Percentiles rank a stretch among this genome's conserved stretches.
phyloP scores from a whole-genome alignment of 2,888 invertebrate genomes.

The Oeneis ivallda region DNA sequence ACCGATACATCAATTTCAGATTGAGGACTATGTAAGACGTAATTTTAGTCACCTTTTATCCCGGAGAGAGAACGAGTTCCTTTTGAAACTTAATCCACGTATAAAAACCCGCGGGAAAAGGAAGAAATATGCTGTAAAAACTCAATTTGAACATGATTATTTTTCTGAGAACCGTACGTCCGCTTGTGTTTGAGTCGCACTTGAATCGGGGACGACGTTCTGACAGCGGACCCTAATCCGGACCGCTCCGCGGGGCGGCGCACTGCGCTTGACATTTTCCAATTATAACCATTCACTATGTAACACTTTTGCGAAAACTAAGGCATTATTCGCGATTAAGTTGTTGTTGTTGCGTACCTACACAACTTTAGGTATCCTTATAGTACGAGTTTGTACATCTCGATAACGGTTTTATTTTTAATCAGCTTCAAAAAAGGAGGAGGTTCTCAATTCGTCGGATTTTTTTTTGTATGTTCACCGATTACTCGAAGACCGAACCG shows the following conservation, averaged over 20 bases:
- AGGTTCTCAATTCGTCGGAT: too few relatives aligned
- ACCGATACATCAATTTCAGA: too few relatives aligned
- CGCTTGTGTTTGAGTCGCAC: slow-evolving; percentile 37
- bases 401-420: background rate
- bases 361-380: slow-evolving; percentile 39
- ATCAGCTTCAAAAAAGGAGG: too few relatives aligned
- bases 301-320: slow-evolving; percentile 67
- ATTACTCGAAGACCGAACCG: too few relatives aligned
- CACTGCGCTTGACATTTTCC: slow-evolving; percentile 70
- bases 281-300: slow-evolving; percentile 73
- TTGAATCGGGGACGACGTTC: slow-evolving; percentile 53
- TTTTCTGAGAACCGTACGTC: slow-evolving; percentile 35
- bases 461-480: too few relatives aligned
- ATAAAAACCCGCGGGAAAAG: background rate
- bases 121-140: background rate
- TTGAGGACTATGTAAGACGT: too few relatives aligned
- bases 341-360: slow-evolving; percentile 51
- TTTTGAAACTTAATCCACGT: too few relatives aligned
- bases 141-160: slow-evolving; percentile 16
- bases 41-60: too few relatives aligned
- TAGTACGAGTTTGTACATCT: background rate
- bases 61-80: too few relatives aligned
- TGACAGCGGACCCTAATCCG: slow-evolving; percentile 74
- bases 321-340: slow-evolving; percentile 54
- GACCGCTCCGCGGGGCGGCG: slow-evolving; percentile 69